Percentiles rank a stretch among this genome's conserved stretches.
Conservation (phyloP, 2,797 vertebrate genomes). For the Saxicola maurus region DNA sequence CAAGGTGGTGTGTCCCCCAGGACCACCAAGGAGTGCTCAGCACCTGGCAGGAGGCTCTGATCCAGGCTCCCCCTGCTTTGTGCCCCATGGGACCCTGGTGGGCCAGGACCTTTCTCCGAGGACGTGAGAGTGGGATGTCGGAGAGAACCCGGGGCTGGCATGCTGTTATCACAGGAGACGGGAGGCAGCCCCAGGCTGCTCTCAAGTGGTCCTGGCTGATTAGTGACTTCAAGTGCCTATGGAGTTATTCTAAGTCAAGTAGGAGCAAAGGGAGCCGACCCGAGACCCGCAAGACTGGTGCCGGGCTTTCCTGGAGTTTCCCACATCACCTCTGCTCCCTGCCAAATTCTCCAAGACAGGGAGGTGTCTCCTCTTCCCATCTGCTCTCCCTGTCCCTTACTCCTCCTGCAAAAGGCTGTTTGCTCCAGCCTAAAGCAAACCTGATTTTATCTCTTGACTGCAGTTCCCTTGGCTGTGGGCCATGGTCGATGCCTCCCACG, state of each 20-base stretch:
- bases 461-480: constrained; percentile 61
- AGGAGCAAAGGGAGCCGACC: neutral
- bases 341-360: accelerated
- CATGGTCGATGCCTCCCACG: constrained; percentile 54
- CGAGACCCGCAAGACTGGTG: neutral
- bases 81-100: neutral
- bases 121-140: neutral
- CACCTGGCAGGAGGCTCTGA: neutral
- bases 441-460: constrained; percentile 63
- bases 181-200: constrained; percentile 37
- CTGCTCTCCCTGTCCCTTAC: neutral
- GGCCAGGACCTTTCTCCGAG: neutral
- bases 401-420: constrained; percentile 30
- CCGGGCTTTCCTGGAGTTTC: neutral
- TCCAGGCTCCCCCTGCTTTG: neutral
- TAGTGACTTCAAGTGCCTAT: constrained; percentile 49
- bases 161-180: neutral
- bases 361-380: neutral
- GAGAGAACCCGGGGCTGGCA: neutral
- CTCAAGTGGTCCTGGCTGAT: constrained; percentile 51
- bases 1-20: accelerated
- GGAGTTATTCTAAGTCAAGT: constrained; percentile 62
- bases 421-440: constrained; percentile 61
- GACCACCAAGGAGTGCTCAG: accelerated
- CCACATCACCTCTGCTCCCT: neutral